phyloP scores from a whole-genome alignment of 2,888 invertebrate genomes.

The Agriotes lineatus region DNA sequence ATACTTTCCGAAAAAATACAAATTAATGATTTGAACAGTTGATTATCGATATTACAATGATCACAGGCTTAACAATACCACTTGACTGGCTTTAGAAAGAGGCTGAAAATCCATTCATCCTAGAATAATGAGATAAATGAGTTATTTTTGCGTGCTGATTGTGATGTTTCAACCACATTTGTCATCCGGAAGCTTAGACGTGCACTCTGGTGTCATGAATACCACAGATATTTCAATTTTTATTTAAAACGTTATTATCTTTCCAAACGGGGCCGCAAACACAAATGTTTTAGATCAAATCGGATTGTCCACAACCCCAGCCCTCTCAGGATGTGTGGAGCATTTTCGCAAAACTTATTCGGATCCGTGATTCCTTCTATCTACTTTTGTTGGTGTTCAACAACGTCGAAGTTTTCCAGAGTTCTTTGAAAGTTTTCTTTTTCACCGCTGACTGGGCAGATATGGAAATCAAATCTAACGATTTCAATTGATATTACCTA shows the following conservation, averaged over 20 bases:
- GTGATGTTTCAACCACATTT: conserved; percentile 32
- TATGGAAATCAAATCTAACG: not conserved
- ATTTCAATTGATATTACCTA: not conserved
- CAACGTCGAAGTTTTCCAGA: conserved; percentile 10
- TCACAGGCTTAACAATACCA: not conserved
- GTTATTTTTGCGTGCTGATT: conserved; percentile 32
- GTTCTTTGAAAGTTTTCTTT: conserved; percentile 14
- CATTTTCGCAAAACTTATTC: not conserved
- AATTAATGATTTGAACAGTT: conserved; percentile 9
- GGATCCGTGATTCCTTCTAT: not conserved
- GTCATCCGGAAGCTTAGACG: conserved; percentile 25
- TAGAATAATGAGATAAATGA: conserved; percentile 35
- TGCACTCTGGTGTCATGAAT: conserved; percentile 21
- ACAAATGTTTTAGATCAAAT: no score
- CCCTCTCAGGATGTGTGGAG: not conserved
- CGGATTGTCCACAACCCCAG: not conserved
- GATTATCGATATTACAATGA: conserved; percentile 7
- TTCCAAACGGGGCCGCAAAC: no score
- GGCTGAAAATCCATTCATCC: conserved; percentile 25
- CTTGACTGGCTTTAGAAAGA: conserved; percentile 17
- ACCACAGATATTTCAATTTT: conserved; percentile 7
- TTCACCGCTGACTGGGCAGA: not conserved
- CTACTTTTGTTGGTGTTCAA: not conserved
- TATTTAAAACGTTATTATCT: conserved; percentile 2
- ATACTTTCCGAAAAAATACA: no score